Evolutionary conservation across 2,888 invertebrate species (phyloP).

Genomic region (Athetis lepigone): DNA sequence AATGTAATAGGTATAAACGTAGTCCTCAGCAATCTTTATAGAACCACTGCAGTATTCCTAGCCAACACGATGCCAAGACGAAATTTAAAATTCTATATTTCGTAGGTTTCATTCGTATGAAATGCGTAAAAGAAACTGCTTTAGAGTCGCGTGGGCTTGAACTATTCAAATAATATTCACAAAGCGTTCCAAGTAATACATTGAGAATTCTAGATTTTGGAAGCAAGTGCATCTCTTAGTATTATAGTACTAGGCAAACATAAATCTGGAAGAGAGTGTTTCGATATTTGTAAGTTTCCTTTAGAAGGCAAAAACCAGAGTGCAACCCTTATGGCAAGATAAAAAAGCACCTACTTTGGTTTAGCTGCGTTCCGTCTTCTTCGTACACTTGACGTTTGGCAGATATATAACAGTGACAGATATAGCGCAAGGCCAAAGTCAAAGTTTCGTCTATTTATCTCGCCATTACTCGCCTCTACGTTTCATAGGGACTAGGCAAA

Average conservation of each 20-base stretch:
- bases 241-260: too few relatives aligned
- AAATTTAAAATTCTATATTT: slow-evolving; percentile 51
- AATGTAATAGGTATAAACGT: background rate
- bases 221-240: slow-evolving; percentile 34
- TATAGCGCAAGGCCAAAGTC: too few relatives aligned
- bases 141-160: slow-evolving; percentile 40
- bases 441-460: too few relatives aligned
- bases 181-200: slow-evolving; percentile 53
- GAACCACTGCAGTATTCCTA: slow-evolving; percentile 25
- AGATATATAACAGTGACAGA: too few relatives aligned
- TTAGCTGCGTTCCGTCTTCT: too few relatives aligned
- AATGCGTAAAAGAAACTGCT: slow-evolving; percentile 42
- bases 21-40: background rate
- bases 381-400: too few relatives aligned
- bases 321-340: too few relatives aligned
- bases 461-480: background rate
- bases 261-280: too few relatives aligned
- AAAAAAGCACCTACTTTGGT: too few relatives aligned
- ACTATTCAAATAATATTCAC: slow-evolving; percentile 62
- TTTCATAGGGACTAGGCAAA: slow-evolving; percentile 16
- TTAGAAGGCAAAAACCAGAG: too few relatives aligned
- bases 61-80: slow-evolving; percentile 32
- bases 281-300: too few relatives aligned
- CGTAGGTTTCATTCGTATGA: slow-evolving; percentile 11
- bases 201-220: slow-evolving; percentile 48